phyloP scores from a whole-genome alignment of 2,888 invertebrate genomes.

The Phyllotreta striolata region DNA sequence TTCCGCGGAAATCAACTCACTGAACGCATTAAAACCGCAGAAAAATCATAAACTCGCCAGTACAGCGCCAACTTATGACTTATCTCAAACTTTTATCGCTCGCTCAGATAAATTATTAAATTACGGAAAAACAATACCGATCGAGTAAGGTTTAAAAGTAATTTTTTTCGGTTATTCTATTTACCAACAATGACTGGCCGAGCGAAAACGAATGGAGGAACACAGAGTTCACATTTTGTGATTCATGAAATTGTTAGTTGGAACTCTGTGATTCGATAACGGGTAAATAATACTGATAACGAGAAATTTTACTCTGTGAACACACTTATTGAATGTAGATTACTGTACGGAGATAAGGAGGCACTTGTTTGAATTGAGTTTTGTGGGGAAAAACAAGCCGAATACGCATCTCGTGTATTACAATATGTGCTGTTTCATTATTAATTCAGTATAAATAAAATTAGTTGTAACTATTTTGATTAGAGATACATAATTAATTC shows the following conservation, averaged over 20 bases:
- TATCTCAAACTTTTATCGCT: no score
- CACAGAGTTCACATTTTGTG: constrained; percentile 20
- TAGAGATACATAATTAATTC: neutral
- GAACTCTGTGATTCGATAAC: constrained; percentile 22
- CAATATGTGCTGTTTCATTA: neutral
- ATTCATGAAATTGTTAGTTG: constrained; percentile 22
- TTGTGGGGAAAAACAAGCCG: constrained; percentile 20
- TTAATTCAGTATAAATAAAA: constrained; percentile 1
- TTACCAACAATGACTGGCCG: constrained; percentile 24
- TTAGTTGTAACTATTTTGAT: neutral
- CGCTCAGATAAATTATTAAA: neutral
- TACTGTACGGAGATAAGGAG: constrained; percentile 24
- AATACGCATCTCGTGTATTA: neutral
- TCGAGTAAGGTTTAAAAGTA: neutral
- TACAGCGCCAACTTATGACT: no score
- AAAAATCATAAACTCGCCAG: no score
- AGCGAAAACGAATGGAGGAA: constrained; percentile 2
- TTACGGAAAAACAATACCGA: constrained; percentile 5
- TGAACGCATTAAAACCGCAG: no score
- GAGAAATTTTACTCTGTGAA: constrained; percentile 18
- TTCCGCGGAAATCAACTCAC: no score
- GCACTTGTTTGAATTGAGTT: constrained; percentile 25
- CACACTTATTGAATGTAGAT: constrained; percentile 22
- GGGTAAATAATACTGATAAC: constrained; percentile 32
- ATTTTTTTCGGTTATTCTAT: constrained; percentile 23